phyloP scores from a whole-genome alignment of 2,113 vertebrate genomes.

The Misgurnus anguillicaudatus region DNA sequence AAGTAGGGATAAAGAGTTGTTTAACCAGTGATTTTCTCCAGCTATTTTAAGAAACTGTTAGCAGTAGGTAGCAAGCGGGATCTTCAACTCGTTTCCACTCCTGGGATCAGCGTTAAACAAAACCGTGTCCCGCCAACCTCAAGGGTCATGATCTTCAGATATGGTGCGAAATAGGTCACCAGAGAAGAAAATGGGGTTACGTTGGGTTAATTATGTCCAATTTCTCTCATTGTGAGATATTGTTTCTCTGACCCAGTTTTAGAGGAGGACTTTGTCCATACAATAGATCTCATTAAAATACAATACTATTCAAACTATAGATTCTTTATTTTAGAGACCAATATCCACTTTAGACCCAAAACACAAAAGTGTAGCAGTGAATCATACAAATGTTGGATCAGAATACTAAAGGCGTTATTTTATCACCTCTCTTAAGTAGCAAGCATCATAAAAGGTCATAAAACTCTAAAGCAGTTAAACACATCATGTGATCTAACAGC shows the following conservation, averaged over 20 bases:
- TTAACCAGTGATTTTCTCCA: no score
- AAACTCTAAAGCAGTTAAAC: no score
- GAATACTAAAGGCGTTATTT: no score
- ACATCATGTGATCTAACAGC: no score
- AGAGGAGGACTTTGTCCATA: conserved; percentile 15
- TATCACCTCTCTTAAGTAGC: no score
- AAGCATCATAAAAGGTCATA: no score
- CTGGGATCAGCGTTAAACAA: conserved; percentile 63
- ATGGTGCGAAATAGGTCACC: conserved; percentile 54
- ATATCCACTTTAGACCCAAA: background rate
- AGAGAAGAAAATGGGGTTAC: conserved; percentile 68
- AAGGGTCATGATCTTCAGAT: conserved; percentile 50
- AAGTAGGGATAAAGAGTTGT: no score
- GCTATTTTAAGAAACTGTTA: conserved; percentile 13
- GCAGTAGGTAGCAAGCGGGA: background rate
- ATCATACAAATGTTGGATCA: background rate
- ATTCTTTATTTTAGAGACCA: no score
- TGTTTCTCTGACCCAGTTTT: conserved; percentile 55
- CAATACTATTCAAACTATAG: background rate
- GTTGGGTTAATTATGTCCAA: conserved; percentile 70
- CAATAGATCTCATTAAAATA: conserved; percentile 16
- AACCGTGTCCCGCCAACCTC: conserved; percentile 57
- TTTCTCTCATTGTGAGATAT: conserved; percentile 55
- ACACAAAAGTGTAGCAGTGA: background rate
- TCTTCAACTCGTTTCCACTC: conserved; percentile 40